Evolutionary conservation across 2,797 vertebrate species (phyloP), one percentile per base, ranked within the genome.

Genomic region (Ptychadena robeensis): DNA sequence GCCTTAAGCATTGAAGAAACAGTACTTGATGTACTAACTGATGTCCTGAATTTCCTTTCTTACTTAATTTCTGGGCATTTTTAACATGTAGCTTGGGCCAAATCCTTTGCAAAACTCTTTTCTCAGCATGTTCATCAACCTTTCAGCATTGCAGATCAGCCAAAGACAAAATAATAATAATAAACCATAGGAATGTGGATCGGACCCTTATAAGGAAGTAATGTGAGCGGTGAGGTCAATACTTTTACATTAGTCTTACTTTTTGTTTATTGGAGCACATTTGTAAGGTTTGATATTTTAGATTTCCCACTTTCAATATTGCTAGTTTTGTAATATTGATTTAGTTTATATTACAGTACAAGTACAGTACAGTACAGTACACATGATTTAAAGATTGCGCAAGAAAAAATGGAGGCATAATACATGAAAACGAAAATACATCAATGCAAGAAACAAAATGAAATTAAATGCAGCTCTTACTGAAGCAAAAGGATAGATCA

Each of bases 1-100:
- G 92, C 93, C 92, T 89, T 89, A 90, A 86, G 85, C 82, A 89
- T 89, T 87, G 89, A 86, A 86, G 82, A 92, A 14, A 88, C 88
- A 93, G 89, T 72, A 87, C 89, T 88, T 4, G 79, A 93, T 94
- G 92, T 93, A 92, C 79, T 77, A 34, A 89, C 94, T 95, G 92
- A 95, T 96, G 95, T 94, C 85, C 87, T 87, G 87, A 91, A 92
- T 88, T 88, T 88, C 59, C 83, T 87, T 69, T 86, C 86, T 89
- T 57, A 75, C 37, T 75, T 80, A 37, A 64, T 85, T 80, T 75
- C 72, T 85, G 78, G 72, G 83, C 78, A 81, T 85, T 64, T 76
- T 44, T 63, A 32, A 53, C 69, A 44, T 69, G 40, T 32, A 34
- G 30, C 38, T 53, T 65, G 38, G 70, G 78, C 83, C 83, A 85